A percentile compares a stretch with the other conserved stretches of the same genome.
These are phyloP conservation scores for Andrena trimmerana DNA, from an alignment of 2,888 invertebrate species.

Conservation along the genomic window DNA sequence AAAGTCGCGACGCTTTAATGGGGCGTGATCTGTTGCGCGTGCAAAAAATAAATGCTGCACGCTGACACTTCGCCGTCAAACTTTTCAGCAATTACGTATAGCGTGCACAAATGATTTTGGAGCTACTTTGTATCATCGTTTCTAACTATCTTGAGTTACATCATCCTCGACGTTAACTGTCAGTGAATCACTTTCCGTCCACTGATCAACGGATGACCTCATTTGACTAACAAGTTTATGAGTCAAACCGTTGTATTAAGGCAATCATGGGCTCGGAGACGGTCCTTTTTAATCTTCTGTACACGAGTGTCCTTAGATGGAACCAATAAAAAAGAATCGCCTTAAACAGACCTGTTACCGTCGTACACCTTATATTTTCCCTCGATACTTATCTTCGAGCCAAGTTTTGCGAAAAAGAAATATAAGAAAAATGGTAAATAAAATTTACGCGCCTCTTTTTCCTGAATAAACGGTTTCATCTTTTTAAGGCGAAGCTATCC, in stretches of 20 bases:
- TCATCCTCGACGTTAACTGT: conserved; percentile 65
- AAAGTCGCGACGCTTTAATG: background rate
- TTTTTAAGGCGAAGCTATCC: background rate
- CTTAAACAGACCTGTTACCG: too few species aligned
- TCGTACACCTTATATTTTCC: too few species aligned
- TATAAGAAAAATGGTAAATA: background rate
- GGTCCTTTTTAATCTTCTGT: conserved; percentile 49
- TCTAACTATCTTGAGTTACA: conserved; percentile 62
- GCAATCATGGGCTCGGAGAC: conserved; percentile 34
- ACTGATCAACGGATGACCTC: conserved; percentile 71
- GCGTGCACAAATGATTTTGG: conserved; percentile 12
- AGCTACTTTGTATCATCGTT: conserved; percentile 36
- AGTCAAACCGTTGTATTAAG: conserved; percentile 64
- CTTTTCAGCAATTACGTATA: too few species aligned
- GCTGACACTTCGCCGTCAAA: too few species aligned
- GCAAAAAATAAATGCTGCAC: background rate
- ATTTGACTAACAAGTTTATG: conserved; percentile 72
- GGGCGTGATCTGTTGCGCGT: background rate
- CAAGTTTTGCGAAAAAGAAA: background rate
- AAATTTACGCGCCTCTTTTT: background rate
- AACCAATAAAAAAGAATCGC: too few species aligned
- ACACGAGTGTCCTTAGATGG: conserved; percentile 1
- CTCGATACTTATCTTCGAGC: too few species aligned
- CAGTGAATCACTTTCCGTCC: conserved; percentile 73
- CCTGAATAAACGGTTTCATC: background rate